Evolutionary conservation across 1,140 invertebrate genomes (phyloP).

Genomic region (Drosophila parabipectinata): DNA sequence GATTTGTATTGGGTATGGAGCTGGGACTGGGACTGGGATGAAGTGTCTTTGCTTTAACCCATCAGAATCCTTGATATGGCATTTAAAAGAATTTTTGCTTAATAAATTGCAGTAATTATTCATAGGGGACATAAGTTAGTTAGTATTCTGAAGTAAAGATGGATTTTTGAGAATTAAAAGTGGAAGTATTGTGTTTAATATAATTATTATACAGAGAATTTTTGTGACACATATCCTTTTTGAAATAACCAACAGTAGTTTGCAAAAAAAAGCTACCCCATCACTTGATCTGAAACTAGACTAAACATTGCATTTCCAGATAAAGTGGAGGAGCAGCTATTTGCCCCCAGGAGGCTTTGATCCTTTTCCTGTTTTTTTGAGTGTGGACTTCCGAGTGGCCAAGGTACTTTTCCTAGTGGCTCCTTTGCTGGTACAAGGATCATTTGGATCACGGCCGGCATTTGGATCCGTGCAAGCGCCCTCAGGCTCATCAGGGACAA

Average conservation of each 20-base stretch:
- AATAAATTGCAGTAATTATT: slow-evolving; percentile 43
- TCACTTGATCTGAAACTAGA: background rate
- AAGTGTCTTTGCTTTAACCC: background rate
- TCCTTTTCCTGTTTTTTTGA: background rate
- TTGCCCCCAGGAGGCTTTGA: background rate
- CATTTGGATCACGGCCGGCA: background rate
- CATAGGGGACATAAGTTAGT: background rate
- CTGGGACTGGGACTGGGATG: background rate
- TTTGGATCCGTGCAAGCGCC: background rate
- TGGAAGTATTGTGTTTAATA: background rate
- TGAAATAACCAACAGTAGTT: background rate
- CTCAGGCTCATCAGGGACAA: slow-evolving; percentile 2
- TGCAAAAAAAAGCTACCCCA: background rate
- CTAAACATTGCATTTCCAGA: background rate
- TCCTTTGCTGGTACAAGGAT: background rate
- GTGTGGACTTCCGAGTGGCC: background rate
- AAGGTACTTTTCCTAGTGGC: background rate
- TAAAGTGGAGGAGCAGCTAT: background rate
- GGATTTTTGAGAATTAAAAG: background rate
- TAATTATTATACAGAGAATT: background rate
- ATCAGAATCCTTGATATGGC: slow-evolving; percentile 28
- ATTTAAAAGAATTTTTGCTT: slow-evolving; percentile 30
- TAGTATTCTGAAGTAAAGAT: background rate
- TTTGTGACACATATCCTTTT: too few relatives aligned
- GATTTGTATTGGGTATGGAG: slow-evolving; percentile 5